Evolutionary conservation across 2,113 vertebrate species (phyloP).

Genomic region (Oceanodroma tethys): DNA sequence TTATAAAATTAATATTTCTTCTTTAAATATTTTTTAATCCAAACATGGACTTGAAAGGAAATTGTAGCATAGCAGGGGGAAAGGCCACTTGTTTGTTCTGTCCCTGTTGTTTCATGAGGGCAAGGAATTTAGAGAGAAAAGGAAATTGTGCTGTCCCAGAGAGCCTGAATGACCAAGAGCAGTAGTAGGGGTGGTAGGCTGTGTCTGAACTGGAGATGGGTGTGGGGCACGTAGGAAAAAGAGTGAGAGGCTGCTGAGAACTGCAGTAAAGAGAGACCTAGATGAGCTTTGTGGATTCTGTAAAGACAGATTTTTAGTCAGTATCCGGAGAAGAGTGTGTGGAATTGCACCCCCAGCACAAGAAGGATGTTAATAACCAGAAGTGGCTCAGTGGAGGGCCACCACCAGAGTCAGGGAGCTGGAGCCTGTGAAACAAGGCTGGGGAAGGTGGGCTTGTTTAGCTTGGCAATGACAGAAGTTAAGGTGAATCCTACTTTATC

Average conservation of each 20-base stretch:
- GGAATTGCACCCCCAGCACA: not conserved
- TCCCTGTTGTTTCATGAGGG: not conserved
- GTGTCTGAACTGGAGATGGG: not conserved
- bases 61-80: not conserved
- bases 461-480: not conserved
- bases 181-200: not conserved
- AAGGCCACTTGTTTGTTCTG: not conserved
- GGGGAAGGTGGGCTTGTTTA: not conserved
- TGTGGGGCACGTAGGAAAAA: not conserved
- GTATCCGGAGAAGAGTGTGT: not conserved
- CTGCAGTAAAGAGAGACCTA: not conserved
- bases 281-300: not conserved
- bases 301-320: not conserved
- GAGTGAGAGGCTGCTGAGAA: not conserved
- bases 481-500: not conserved
- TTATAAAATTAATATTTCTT: not conserved
- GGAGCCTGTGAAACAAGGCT: not conserved
- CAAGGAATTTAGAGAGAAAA: not conserved
- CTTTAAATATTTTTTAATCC: not conserved
- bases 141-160: not conserved
- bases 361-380: not conserved
- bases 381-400: not conserved
- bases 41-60: not conserved
- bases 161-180: not conserved
- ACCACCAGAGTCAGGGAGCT: not conserved